Base-by-base conservation (phyloP, 2,113 vertebrate genomes). In the Macquaria ambigua region DNA sequence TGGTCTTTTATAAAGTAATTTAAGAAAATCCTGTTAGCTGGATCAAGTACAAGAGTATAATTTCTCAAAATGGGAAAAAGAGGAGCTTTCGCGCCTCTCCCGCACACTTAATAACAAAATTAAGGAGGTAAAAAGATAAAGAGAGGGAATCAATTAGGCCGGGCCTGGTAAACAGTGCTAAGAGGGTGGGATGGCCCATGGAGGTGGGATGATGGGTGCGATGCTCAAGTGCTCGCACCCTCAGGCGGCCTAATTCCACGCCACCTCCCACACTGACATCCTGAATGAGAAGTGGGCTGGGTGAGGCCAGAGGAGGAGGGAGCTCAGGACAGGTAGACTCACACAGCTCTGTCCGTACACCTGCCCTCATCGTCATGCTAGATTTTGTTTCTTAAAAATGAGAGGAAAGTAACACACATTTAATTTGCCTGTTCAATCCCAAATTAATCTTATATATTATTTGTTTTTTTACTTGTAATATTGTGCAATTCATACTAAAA, bases 21-120 rank as follows among this genome's bases (percentile, higher is more conserved):
- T 99, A 98, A 97, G 98, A 99, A 99, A 99, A 99, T 99, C 98
- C 98, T 99, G 97, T 99, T 99, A 99, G 97, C 98, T 98, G 98
- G 97, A 99, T 99, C 98, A 97, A 99, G 97, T 98, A 99, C 98
- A 99, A 98, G 97, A 99, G 97, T 98, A 97, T 95, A 96, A 98
- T 98, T 98, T 98, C 97, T 98, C 96, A 98, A 98, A 99, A 98
- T 91, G 94, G 93, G 93, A 87, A 90, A 91, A 91, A 95, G 90
- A 94, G 91, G 92, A 94, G 94, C 92, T 90, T 93, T 91, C 77
- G 84, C 14, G 87, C 88, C 89, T 90, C 92, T 93, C 81, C 81
- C 71, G 87, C 93, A 89, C 89, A 90, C 89, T 95, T 95, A 95
- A 95, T 95, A 95, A 93, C 94, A 94, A 95, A 94, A 94, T 94